These are phyloP conservation scores for Hyles euphorbiae DNA, from an alignment of 1,140 invertebrate genomes.

Conservation along the genomic window DNA sequence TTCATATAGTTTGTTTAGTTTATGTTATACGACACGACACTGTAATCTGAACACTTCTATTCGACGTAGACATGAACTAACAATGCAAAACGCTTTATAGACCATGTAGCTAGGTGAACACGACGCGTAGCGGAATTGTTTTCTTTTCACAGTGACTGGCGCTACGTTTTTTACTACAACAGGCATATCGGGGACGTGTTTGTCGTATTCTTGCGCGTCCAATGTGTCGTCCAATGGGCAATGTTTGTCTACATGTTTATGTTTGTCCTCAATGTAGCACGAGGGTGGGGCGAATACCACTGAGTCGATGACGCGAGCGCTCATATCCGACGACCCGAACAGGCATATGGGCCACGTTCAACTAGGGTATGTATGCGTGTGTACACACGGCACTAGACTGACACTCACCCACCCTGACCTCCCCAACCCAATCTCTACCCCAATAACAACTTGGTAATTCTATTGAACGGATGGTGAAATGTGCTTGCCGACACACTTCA, in stretches of 20 bases:
- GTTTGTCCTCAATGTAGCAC: conserved; percentile 83
- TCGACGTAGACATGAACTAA: conserved; percentile 54
- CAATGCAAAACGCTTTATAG: conserved; percentile 52
- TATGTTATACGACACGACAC: conserved; percentile 30
- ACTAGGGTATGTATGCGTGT: conserved; percentile 88
- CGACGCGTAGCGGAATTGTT: conserved; percentile 8
- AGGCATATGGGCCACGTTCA: conserved; percentile 91
- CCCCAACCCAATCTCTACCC: too few relatives aligned
- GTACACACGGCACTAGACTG: conserved; percentile 65
- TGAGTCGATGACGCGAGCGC: conserved; percentile 93
- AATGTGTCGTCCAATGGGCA: conserved; percentile 79
- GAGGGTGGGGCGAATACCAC: conserved; percentile 92
- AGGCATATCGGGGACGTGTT: conserved; percentile 33
- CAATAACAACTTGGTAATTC: too few relatives aligned
- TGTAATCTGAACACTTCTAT: conserved; percentile 46
- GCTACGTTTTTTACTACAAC: conserved; percentile 73
- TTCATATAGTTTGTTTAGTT: conserved; percentile 19
- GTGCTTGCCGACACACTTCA: too few relatives aligned
- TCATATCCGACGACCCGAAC: conserved; percentile 92
- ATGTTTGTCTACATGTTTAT: conserved; percentile 70
- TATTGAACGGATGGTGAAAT: too few relatives aligned
- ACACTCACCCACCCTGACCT: conserved; percentile 28
- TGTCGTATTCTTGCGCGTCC: conserved; percentile 16
- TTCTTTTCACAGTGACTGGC: conserved; percentile 42
- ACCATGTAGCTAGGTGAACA: conserved; percentile 32